Base-by-base conservation (phyloP, 2,113 vertebrate genomes). In the Phaethon lepturus region DNA sequence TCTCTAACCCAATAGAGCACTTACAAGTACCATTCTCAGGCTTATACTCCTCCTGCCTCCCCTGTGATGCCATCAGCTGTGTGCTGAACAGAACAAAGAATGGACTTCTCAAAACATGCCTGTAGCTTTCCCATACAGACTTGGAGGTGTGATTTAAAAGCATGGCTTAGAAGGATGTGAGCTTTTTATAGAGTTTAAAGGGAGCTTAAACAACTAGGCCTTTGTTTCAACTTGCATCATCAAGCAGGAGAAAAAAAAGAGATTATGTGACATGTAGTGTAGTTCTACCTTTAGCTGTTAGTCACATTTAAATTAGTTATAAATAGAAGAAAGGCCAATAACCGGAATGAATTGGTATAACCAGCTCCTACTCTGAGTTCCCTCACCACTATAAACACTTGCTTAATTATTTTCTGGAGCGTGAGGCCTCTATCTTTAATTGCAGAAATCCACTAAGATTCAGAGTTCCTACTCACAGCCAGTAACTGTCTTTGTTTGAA, bases 141-240 rank as follows among this genome's bases (percentile, higher is more conserved):
- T 38, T 10, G 20, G 62, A 68, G 45, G 59, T 94, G 55, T n/a
- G 69, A 91, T 84, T 81, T 85, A 45, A 88, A 84, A 87, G 86
- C 35, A 45, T 2, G 29, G 71, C 29, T 89, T 47, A 16, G 52
- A 42, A 76, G 88, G 50, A 79, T 2, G 8, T 28, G 23, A 90
- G 63, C 44, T 75, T 90, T 38, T 35, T 14, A 49, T 8, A 68
- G 80, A 81, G 84, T 77, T 97, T 86, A 92, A 55, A 83, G 13
- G 35, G 6, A 59, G 44, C 28, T 81, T n/a, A 82, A 73, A 82
- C 45, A 90, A 81, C 67, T 5, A 73, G 28, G 77, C n/a, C 53
- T 85, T 89, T 94, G 89, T 92, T 95, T 90, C 67, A 91, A 60
- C 83, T 83, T 68, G 77, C 17, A 76, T 7, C 74, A 74, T 64